Base-by-base conservation (phyloP, 1,140 invertebrate genomes). In the Andricus grossulariae region DNA sequence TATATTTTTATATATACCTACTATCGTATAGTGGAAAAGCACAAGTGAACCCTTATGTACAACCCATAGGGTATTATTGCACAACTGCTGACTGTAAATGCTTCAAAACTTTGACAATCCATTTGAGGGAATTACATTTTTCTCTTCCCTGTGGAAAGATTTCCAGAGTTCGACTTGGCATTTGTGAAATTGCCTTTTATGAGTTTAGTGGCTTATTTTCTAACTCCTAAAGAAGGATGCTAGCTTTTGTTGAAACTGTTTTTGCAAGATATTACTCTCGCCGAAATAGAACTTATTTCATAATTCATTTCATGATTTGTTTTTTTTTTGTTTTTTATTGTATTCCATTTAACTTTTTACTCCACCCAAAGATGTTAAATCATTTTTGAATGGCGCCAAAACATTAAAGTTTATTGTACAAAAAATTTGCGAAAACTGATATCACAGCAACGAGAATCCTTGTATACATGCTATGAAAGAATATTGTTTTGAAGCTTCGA, bases 401-500 rank as follows among this genome's bases (percentile, higher is more conserved):
- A 18, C 18, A 15, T 54, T 0, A 18, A 54, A 18, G 18, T 19
- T 12, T 8, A 54, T 54, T 54, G 52, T 18, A 18, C 52, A 54
- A 0, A 54, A 54, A 16, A 18, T 54, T 13, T 4, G 16, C 1
- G n/a, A 8, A 18, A 54, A 3, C 18, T 54, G 2, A 54, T 60
- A 39, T 60, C 10, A 32, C 7, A 15, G 32, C 15, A 54, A 54
- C 52, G 52, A 54, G 52, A 54, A 54, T 0, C 52, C 2, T 54
- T 60, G 21, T 66, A 25, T 66, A n/a, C 45, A 39, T 66, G 13
- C n/a, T 39, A 32, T 18, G 32, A 16, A 45, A 15, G 25, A 39
- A n/a, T 39, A 66, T 66, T 66, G 25, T 16, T 66, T 16, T 66
- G 15, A 66, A 39, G 25, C 45, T 66, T 60, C 6, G 13, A 92